phyloP scores from a whole-genome alignment of 2,113 vertebrate genomes.

The Corapipo altera region DNA sequence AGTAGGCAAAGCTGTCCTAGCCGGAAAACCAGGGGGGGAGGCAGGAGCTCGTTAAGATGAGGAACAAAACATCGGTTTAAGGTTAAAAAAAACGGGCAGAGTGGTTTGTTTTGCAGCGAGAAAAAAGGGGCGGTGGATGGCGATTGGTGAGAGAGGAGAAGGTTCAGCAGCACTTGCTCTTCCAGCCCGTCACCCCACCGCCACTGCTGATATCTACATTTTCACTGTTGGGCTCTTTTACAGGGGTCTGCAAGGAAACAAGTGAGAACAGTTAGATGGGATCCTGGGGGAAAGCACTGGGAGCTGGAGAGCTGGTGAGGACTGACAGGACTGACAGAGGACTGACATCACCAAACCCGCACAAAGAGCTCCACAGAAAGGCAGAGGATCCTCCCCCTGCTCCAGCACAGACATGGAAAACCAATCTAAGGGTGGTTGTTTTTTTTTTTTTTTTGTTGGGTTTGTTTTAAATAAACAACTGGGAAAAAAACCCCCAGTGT shows the following conservation, averaged over 20 bases:
- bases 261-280: background rate
- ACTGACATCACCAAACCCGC: accelerated
- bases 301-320: accelerated
- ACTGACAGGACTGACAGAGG: too few species aligned
- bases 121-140: conserved; percentile 74
- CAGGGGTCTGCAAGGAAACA: conserved; percentile 87
- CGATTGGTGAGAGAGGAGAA: conserved; percentile 67
- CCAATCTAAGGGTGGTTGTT: accelerated
- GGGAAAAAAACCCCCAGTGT: background rate
- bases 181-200: conserved; percentile 94
- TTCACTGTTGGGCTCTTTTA: conserved; percentile 99
- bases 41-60: conserved; percentile 73
- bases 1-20: conserved; percentile 83
- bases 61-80: conserved; percentile 68
- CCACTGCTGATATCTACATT: conserved; percentile 98
- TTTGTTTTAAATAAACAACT: background rate
- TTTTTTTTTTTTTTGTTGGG: background rate
- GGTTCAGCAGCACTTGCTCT: conserved; percentile 98
- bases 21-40: conserved; percentile 72
- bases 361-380: background rate
- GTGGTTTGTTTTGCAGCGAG: conserved; percentile 87
- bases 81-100: conserved; percentile 83
- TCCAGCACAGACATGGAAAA: background rate
- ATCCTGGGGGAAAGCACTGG: accelerated
- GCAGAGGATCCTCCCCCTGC: accelerated